These are phyloP conservation scores for Accipiter cooperii DNA, from an alignment of 2,113 vertebrate genomes.

Conservation along the genomic window DNA sequence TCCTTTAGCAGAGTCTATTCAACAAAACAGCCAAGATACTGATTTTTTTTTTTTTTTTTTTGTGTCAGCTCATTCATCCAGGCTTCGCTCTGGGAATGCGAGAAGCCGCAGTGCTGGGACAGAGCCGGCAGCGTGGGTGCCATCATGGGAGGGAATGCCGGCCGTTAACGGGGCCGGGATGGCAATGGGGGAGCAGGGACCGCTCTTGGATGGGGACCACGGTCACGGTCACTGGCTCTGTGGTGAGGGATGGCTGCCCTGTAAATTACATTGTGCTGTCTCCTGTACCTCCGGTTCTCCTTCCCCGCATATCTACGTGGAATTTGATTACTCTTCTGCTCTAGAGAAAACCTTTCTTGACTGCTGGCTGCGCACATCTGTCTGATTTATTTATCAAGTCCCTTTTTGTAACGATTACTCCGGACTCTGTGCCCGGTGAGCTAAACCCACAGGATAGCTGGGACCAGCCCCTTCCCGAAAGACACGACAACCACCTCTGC, in stretches of 20 bases:
- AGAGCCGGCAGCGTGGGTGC: background rate
- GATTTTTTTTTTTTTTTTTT: background rate
- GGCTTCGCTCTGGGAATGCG: background rate
- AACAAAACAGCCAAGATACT: background rate
- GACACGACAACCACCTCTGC: rapidly evolving
- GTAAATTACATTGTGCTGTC: background rate
- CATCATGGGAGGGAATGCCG: rapidly evolving
- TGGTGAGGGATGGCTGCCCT: background rate
- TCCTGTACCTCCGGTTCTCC: background rate
- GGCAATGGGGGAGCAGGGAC: background rate
- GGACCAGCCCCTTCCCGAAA: background rate
- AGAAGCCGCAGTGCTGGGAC: rapidly evolving
- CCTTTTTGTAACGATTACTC: background rate
- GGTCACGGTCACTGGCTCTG: background rate
- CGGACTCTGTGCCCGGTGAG: background rate
- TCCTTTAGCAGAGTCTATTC: background rate
- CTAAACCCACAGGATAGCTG: background rate
- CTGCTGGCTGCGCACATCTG: background rate
- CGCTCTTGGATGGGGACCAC: rapidly evolving
- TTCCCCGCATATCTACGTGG: rapidly evolving
- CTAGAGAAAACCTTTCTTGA: background rate
- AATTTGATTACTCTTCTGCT: background rate
- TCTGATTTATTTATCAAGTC: background rate
- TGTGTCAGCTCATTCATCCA: background rate
- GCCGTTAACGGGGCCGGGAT: background rate